These are phyloP conservation scores for Scaeva pyrastri DNA, from an alignment of 2,888 invertebrate species.

Conservation along the genomic window DNA sequence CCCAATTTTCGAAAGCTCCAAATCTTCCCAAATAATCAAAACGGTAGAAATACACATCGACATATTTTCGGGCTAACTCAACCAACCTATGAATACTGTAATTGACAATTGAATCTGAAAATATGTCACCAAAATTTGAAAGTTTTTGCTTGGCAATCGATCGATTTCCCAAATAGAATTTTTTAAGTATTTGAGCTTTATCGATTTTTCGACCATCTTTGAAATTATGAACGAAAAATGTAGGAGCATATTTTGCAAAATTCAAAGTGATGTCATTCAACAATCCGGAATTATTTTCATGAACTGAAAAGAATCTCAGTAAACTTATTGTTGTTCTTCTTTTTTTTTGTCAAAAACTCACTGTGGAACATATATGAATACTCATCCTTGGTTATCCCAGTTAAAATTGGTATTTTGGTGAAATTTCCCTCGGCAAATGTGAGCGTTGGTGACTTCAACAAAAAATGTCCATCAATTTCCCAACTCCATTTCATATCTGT, in stretches of 20 bases:
- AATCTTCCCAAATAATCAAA: slow-evolving; percentile 84
- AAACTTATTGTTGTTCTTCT: not conserved
- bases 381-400: slow-evolving; percentile 87
- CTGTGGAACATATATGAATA: slow-evolving; percentile 81
- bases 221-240: slow-evolving; percentile 83
- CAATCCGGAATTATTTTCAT: slow-evolving; percentile 76
- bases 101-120: slow-evolving; percentile 86
- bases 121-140: slow-evolving; percentile 82
- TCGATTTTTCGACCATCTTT: not conserved
- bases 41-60: slow-evolving; percentile 86
- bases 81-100: slow-evolving; percentile 86
- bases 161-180: slow-evolving; percentile 76
- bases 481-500: slow-evolving; percentile 80
- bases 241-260: slow-evolving; percentile 80
- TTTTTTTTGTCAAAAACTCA: slow-evolving; percentile 52
- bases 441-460: slow-evolving; percentile 85
- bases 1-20: slow-evolving; percentile 84
- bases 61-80: slow-evolving; percentile 85
- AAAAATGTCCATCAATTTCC: slow-evolving; percentile 88
- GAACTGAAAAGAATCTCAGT: slow-evolving; percentile 62
- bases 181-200: not conserved
- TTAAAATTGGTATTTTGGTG: slow-evolving; percentile 86
- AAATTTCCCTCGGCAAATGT: slow-evolving; percentile 85
- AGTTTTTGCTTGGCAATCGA: slow-evolving; percentile 79
- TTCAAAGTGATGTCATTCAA: slow-evolving; percentile 78